Evolutionary conservation across 2,888 invertebrate species (phyloP), one percentile per base, ranked within the genome.

Genomic region (Lissocephala sabroskyi): DNA sequence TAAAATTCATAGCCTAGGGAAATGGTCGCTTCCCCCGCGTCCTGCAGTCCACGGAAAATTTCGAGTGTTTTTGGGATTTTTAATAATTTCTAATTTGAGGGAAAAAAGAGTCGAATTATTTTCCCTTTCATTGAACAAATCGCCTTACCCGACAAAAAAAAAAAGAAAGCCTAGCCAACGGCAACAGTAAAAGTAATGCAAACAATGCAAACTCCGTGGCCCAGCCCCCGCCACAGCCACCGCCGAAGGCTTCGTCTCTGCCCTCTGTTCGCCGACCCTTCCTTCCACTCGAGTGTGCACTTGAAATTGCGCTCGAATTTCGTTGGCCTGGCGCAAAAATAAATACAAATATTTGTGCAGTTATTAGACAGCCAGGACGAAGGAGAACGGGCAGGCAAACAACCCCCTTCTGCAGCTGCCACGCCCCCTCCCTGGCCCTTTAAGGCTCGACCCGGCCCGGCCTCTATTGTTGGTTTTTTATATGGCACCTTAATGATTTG

Each of bases 341-440:
- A 58, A 65, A 52, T 36, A 55, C 41, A 65, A 65, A 62, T 65
- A 65, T 65, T 65, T 62, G 59, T 49, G 49, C 52, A 53, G 51
- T 52, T 58, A 58, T 52, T 50, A 47, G 7, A 13, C 2, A n/a
- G 43, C 17, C 16, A 1, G 30, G 19, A 7, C 9, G 10, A 3
- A 3, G 1, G 10, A 14, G 30, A 3, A 17, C 17, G 6, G 6
- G 29, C 9, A 13, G n/a, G n/a, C 16, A 41, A 14, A 4, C 28
- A 26, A 4, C 43, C 30, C 36, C 48, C 36, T 32, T 6, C 16
- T 35, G 13, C 16, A 16, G n/a, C n/a, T n/a, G n/a, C n/a, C n/a
- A n/a, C n/a, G n/a, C n/a, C n/a, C n/a, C n/a, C n/a, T n/a, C n/a
- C n/a, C n/a, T n/a, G n/a, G n/a, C n/a, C n/a, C n/a, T n/a, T n/a